Percentiles rank a stretch among this genome's conserved stretches.
These are phyloP conservation scores for Eueremaeus valkanovi DNA, from an alignment of 2,888 invertebrate genomes.

Conservation along the genomic window DNA sequence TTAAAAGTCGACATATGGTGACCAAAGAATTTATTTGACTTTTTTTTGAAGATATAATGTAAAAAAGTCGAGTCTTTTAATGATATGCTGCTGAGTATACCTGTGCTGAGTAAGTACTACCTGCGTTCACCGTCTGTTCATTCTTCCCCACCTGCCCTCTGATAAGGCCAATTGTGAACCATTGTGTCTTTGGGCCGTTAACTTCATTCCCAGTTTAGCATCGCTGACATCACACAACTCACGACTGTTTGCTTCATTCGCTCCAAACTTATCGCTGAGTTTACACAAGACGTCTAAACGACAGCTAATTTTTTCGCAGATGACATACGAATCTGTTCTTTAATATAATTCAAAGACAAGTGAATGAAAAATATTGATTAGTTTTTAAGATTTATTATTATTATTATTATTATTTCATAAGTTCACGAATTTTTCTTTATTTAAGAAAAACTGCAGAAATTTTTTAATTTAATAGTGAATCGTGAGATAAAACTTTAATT, in stretches of 20 bases:
- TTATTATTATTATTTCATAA: no score
- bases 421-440: background rate
- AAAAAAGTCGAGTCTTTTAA: background rate
- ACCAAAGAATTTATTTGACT: background rate
- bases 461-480: background rate
- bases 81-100: background rate
- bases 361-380: background rate
- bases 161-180: background rate
- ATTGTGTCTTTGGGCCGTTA: conserved; percentile 34
- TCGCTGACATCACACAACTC: background rate
- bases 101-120: background rate
- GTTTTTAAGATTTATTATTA: background rate
- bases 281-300: background rate
- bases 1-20: conserved; percentile 5
- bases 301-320: background rate
- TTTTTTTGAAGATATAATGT: background rate
- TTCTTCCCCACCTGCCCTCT: background rate
- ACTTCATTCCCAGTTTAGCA: conserved; percentile 10
- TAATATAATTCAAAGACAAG: no score
- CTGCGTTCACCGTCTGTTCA: conserved; percentile 8
- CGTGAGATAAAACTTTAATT: conserved; percentile 21
- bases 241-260: background rate
- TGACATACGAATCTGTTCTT: background rate
- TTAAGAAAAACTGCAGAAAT: background rate
- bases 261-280: background rate